Evolutionary conservation across 2,113 vertebrate species (phyloP), one percentile per base, ranked within the genome.

Genomic region (Chrysochloris asiatica): DNA sequence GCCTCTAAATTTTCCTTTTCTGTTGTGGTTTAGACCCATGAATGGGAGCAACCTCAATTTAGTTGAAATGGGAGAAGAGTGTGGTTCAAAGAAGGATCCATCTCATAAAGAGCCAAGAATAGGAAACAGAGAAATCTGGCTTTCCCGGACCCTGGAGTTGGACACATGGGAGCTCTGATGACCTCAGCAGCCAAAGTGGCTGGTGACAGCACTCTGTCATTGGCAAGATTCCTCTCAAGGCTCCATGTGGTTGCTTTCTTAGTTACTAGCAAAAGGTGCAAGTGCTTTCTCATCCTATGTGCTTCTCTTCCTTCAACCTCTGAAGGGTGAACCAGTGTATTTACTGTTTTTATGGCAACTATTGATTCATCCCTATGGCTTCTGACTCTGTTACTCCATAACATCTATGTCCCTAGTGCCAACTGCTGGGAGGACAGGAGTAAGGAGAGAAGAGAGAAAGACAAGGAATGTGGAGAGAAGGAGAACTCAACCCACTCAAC

Each of bases 91-190:
- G 19, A 69, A 59, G 19, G 3, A 6, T 71, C 38, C 36, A 28
- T 50, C 22, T 26, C 81, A 71, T 19, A 9, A 65, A 77, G 47
- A 41, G 21, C 21, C 48, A 82, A 56, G 71, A 78, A n/a, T 0
- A 41, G 5, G 24, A 50, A 65, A 22, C 33, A 21, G 0, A 43
- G 45, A 1, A 11, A 26, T 5, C 10, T 45, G 33, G 41, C 7
- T 43, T 77, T 6, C 26, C 69, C 43, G 11, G 52, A 43, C 69
- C 52, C 54, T 28, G 2, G 41, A 73, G 28, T 0, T 45, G 65
- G 33, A 63, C 1, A 11, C 41, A 22, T 38, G 41, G 36, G 41
- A 47, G 8, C 8, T 24, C 54, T 0, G 2, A 19, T 0, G 16
- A 9, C 6, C 56, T 61, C 14, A 8, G 3, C 1, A 24, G 36